Evolutionary conservation across 1,140 invertebrate genomes (phyloP), one percentile per base, ranked within the genome.

Genomic region (Drosophila bocki): DNA sequence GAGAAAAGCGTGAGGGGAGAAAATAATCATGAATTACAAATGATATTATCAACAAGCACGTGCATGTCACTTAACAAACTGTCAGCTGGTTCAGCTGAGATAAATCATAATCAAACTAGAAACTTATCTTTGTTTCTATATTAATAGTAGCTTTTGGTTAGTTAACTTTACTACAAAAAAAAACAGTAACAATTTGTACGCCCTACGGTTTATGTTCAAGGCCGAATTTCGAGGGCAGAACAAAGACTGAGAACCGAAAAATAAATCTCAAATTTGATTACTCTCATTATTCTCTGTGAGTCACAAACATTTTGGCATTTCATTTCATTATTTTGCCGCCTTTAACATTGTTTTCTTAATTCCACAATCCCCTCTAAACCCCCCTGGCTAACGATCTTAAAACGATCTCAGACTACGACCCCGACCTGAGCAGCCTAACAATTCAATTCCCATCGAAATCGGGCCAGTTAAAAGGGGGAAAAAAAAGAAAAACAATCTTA

Each of bases 361-460:
- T 32, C 29, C 53, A 13, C 26, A 13, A 6, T 39, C 22, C 17
- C 53, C 37, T 7, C 9, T 5, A 12, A 58, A 3, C 39, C 12
- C 11, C 26, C 12, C 33, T 35, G 17, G 29, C 12, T 37, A 37
- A 22, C 53, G 53, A 54, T 54, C 51, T 37, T 54, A 6, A 53
- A 54, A 54, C 39, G 56, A 32, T 58, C 39, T 17, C 48, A 19
- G 7, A 29, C 26, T 29, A 6, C 5, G 26, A 29, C 26, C 26
- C 26, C 26, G 26, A 29, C 26, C 26, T 29, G 12, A 35, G 50
- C 50, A n/a, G 33, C 19, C 15, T 22, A 56, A 56, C 53, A 56
- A 56, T 56, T 56, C 39, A 69, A 57, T 69, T 69, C 48, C 50
- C 39, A 47, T 39, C 50, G 48, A 62, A 81, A 61, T 81, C 58